Evolutionary conservation across 2,113 vertebrate species (phyloP), one percentile per base, ranked within the genome.

Genomic region (Esox niger): DNA sequence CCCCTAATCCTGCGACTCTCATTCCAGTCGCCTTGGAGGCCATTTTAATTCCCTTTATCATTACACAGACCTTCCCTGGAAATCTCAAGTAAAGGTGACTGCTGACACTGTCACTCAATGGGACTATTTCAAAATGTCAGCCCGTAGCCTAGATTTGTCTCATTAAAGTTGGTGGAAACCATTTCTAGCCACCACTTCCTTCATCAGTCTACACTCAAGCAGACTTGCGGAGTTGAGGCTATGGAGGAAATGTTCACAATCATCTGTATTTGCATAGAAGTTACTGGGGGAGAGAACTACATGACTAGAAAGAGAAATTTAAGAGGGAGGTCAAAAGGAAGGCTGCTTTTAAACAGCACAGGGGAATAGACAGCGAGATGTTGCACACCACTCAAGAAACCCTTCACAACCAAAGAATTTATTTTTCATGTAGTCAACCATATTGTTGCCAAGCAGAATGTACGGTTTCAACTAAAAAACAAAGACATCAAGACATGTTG

Each of bases 61-160:
- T 88, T 84, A 85, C 82, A 77, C 75, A 81, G 78, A 74, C 78
- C 79, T 76, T 87, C 80, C 78, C 69, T 70, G 61, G 78, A 82
- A 52, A 52, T 21, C 6, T 52, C n/a, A n/a, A n/a, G n/a, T 38
- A 38, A 90, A 91, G 88, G 86, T 89, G 88, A 90, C 84, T 88
- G 87, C 91, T 90, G 87, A 85, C 88, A 79, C 83, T 72, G 84
- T 85, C 91, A 87, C 85, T 88, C 90, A 91, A 82, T 73, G 78
- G 73, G 82, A 88, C 85, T 82, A 88, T 89, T 89, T 89, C 71
- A 84, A 90, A 91, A 91, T 91, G 90, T 91, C 90, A 91, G 84
- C 81, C 86, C 71, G 57, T 77, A 80, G 82, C 82, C 68, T 70
- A 87, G 85, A 84, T 90, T 88, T 86, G 84, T 84, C 90, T 91